Conservation (phyloP, 2,888 invertebrate genomes). For the Tetragnatha montana region DNA sequence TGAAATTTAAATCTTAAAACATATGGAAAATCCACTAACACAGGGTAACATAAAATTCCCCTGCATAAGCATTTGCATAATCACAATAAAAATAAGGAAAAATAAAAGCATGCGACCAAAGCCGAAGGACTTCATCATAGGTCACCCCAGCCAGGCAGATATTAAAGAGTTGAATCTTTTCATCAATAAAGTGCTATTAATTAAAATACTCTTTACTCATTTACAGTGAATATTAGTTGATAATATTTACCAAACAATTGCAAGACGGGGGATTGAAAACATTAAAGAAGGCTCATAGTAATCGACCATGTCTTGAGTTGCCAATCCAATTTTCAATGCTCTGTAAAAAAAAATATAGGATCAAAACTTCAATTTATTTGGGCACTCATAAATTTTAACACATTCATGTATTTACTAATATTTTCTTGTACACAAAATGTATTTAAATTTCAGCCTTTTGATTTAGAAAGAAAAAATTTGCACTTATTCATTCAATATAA, state of each 20-base stretch:
- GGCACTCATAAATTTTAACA: too few species aligned
- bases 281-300: slow-evolving; percentile 98
- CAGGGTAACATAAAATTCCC: neutral
- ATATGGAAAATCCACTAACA: too few species aligned
- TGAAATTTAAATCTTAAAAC: too few species aligned
- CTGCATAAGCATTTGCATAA: neutral
- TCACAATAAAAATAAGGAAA: neutral
- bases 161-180: slow-evolving; percentile 62
- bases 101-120: neutral
- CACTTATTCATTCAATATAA: neutral
- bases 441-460: neutral
- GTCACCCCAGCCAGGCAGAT: slow-evolving; percentile 99
- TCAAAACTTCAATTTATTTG: neutral
- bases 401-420: neutral
- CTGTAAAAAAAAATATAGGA: slow-evolving; percentile 77
- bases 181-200: neutral
- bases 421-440: too few species aligned
- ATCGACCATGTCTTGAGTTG: slow-evolving; percentile 94
- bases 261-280: slow-evolving; percentile 98
- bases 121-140: too few species aligned
- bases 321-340: slow-evolving; percentile 86
- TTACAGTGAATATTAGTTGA: neutral
- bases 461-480: neutral
- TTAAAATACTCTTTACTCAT: neutral
- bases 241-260: slow-evolving; percentile 84